Evolutionary conservation across 2,888 invertebrate genomes (phyloP).

Genomic region (Panopea generosa): DNA sequence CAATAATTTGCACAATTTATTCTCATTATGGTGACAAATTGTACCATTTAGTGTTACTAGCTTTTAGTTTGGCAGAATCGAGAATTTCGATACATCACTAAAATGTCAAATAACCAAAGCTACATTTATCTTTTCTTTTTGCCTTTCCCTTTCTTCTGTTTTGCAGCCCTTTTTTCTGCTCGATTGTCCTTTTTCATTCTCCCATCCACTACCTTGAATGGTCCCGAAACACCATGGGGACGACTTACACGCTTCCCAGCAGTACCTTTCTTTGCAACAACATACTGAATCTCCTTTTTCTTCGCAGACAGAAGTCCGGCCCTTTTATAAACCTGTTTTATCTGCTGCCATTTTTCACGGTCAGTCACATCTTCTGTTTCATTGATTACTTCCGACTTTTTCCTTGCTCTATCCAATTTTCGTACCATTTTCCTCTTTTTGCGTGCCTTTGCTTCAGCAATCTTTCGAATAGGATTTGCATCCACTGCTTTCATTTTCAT

Average conservation of each 20-base stretch:
- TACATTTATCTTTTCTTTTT: too few relatives aligned
- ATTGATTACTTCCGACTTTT: conserved; percentile 97
- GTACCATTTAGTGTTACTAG: too few relatives aligned
- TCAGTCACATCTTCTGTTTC: conserved; percentile 96
- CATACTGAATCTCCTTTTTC: conserved; percentile 96
- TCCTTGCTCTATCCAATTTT: conserved; percentile 96
- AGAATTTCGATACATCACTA: too few relatives aligned
- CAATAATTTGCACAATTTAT: too few relatives aligned
- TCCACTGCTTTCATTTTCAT: conserved; percentile 92
- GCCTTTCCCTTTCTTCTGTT: too few relatives aligned
- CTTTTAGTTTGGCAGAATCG: too few relatives aligned
- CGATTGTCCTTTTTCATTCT: conserved; percentile 96
- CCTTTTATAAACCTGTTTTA: conserved; percentile 96
- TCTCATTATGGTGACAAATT: too few relatives aligned
- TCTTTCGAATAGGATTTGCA: conserved; percentile 98
- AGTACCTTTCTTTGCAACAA: conserved; percentile 94
- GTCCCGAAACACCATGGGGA: conserved; percentile 95
- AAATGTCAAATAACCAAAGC: too few relatives aligned
- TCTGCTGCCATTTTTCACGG: conserved; percentile 95
- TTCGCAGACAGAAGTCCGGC: conserved; percentile 89
- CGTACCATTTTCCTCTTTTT: conserved; percentile 96
- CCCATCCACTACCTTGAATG: conserved; percentile 97
- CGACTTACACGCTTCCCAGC: conserved; percentile 90
- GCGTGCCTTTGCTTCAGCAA: conserved; percentile 98
- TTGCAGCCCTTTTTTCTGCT: conserved; percentile 22